Conservation (phyloP, 2,797 vertebrate species). For the Typhlichthys subterraneus region DNA sequence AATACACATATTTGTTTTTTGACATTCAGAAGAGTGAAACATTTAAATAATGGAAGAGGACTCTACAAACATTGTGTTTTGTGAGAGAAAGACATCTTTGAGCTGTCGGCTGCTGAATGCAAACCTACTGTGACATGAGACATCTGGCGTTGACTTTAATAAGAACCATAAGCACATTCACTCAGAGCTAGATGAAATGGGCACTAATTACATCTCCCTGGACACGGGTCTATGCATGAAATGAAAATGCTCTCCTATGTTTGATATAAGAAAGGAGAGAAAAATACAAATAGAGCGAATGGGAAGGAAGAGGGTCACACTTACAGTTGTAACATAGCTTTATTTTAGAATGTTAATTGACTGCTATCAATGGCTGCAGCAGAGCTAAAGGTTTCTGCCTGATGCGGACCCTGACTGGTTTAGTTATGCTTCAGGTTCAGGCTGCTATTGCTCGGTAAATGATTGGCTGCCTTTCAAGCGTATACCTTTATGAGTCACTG, state of each 20-base stretch:
- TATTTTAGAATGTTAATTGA: no score
- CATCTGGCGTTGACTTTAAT: constrained; percentile 39
- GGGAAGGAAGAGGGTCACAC: not conserved
- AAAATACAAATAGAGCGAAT: not conserved
- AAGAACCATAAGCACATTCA: constrained; percentile 45
- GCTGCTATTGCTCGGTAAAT: no score
- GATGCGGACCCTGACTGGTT: no score
- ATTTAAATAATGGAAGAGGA: no score
- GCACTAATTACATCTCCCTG: constrained; percentile 50
- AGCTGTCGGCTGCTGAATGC: not conserved
- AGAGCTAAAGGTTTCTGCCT: no score
- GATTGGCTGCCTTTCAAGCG: no score
- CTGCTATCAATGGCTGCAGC: no score
- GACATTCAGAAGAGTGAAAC: no score
- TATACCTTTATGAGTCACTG: no score
- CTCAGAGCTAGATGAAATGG: constrained; percentile 51
- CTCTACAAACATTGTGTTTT: not conserved
- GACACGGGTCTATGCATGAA: constrained; percentile 46
- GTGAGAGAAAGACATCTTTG: not conserved
- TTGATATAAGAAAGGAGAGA: constrained; percentile 4
- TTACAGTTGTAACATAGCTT: not conserved
- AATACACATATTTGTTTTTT: no score
- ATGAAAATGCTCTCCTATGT: constrained; percentile 50
- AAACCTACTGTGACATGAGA: constrained; percentile 15
- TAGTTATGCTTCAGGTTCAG: no score